Percentiles rank a stretch among this genome's conserved stretches.
These are phyloP conservation scores for Burhinus oedicnemus DNA, from an alignment of 2,113 vertebrate genomes.

Conservation along the genomic window DNA sequence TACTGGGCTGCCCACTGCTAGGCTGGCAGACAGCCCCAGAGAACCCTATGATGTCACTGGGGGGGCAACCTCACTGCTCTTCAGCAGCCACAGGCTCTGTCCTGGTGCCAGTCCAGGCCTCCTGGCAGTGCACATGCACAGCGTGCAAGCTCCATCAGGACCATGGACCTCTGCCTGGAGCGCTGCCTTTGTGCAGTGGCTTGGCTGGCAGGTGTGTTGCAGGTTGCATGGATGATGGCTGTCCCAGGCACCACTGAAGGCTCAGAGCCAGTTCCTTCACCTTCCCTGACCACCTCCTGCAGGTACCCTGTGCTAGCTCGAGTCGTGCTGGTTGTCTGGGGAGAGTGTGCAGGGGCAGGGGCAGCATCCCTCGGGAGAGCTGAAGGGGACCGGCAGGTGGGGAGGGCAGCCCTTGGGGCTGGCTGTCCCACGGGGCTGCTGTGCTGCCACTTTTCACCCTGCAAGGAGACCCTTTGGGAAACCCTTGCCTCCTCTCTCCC, in stretches of 20 bases:
- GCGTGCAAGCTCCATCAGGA: too few species aligned
- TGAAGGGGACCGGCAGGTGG: not conserved
- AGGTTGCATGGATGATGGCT: accelerated
- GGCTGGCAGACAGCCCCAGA: not conserved
- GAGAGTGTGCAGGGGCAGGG: accelerated
- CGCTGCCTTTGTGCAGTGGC: too few species aligned
- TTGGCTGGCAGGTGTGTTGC: too few species aligned
- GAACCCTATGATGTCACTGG: not conserved
- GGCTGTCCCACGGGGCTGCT: not conserved
- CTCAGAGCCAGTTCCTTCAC: not conserved
- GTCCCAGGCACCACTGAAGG: accelerated
- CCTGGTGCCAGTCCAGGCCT: too few species aligned
- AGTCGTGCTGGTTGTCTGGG: accelerated
- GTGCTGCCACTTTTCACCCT: not conserved
- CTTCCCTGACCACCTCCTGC: not conserved
- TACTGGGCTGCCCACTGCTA: not conserved
- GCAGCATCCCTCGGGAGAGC: not conserved
- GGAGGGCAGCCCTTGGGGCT: not conserved
- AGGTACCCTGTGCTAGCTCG: not conserved
- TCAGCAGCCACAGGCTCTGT: too few species aligned
- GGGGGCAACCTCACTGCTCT: not conserved
- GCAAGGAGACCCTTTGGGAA: not conserved
- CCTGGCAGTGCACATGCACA: too few species aligned
- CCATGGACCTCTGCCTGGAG: too few species aligned
- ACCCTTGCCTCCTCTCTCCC: not conserved